Evolutionary conservation across 2,888 invertebrate species (phyloP), one percentile per base, ranked within the genome.

Genomic region (Autographa pulchrina): DNA sequence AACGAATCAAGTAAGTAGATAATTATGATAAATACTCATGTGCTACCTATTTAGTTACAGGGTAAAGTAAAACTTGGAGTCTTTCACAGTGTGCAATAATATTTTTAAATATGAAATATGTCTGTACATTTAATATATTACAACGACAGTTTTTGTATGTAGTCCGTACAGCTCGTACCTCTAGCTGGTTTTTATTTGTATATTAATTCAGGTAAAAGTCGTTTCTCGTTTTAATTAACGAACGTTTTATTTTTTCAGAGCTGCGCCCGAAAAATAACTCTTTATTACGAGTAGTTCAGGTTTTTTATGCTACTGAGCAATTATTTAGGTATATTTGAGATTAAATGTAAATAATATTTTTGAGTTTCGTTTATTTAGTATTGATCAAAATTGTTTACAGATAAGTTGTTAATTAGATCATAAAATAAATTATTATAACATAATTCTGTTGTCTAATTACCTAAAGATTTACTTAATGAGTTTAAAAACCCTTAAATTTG

Each of bases 211-310:
- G 65, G 78, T 70, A 69, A 74, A 84, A 75, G 65, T 70, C 74
- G 65, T 68, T 70, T 61, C 63, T 41, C 52, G 68, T 74, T 84
- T 78, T 78, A 84, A 86, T 81, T 80, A 84, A 77, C 75, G 70
- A 77, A 70, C 72, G 18, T 77, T 78, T 78, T 78, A 81, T 75
- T 79, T 76, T 67, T 58, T 62, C 70, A n/a, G 75, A 70, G 63
- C 60, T 58, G 68, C 59, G 69, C n/a, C 62, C 67, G 56, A 73
- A 78, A 72, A 62, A 74, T 64, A 64, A 69, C 61, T 25, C 64
- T 70, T 78, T 68, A 67, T 65, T 81, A 77, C 54, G 25, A 65
- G 62, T 77, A 78, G 65, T 81, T 81, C 20, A 67, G 48, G 66
- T 61, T 77, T 67, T 77, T 67, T 67, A 52, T 62, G 58, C 61